Evolutionary conservation across 2,113 vertebrate genomes (phyloP).

Genomic region (Seriola rivoliana): DNA sequence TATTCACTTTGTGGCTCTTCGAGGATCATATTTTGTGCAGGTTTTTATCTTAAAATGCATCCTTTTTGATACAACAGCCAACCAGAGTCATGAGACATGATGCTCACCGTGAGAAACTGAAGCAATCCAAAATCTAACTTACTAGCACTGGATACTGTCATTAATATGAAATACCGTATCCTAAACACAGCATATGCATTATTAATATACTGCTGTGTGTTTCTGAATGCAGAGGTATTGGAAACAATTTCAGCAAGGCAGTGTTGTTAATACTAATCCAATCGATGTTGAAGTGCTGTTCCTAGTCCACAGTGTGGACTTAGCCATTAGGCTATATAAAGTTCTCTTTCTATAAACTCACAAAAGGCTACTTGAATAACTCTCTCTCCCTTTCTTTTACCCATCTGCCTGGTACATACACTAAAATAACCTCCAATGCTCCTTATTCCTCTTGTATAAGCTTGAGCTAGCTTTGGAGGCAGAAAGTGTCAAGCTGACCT

Average conservation of each 20-base stretch:
- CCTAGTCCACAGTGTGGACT: not conserved
- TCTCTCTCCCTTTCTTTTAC: slow-evolving; percentile 2
- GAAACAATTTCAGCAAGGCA: slow-evolving; percentile 5
- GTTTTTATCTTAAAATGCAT: not conserved
- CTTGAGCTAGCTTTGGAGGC: slow-evolving; percentile 58
- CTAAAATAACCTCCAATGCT: slow-evolving; percentile 31
- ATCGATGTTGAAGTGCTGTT: not conserved
- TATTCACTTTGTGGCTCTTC: slow-evolving; percentile 12
- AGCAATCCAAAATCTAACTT: not conserved
- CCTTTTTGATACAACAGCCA: not conserved
- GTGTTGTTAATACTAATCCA: not conserved
- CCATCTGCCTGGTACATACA: slow-evolving; percentile 11
- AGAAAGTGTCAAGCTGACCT: slow-evolving; percentile 66
- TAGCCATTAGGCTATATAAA: not conserved
- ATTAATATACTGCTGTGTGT: slow-evolving; percentile 20
- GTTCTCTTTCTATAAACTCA: slow-evolving; percentile 26
- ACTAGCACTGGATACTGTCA: not conserved
- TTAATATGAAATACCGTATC: slow-evolving; percentile 12
- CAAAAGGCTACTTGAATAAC: slow-evolving; percentile 2
- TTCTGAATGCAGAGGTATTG: not conserved
- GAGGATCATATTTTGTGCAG: slow-evolving; percentile 5
- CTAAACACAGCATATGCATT: slow-evolving; percentile 23
- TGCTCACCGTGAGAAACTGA: not conserved
- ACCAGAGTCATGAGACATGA: not conserved
- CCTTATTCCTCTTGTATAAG: slow-evolving; percentile 56